Evolutionary conservation across 92 coral and sea anemone genomes (phyloP), one percentile per base, ranked within the genome.

Genomic region (Epizoanthus scotinus): DNA sequence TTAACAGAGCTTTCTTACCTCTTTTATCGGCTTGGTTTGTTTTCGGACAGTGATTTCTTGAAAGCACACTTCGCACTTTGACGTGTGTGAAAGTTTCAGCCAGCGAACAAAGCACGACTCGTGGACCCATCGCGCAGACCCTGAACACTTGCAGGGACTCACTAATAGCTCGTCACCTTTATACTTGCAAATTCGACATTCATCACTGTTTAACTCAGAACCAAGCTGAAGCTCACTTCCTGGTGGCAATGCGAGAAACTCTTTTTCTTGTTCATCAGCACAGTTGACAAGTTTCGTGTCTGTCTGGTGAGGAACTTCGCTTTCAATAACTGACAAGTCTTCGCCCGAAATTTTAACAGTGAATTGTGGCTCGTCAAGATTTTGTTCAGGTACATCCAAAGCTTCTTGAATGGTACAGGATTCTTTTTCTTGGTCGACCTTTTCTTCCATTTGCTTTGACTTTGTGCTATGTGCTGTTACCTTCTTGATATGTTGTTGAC

Each of bases 111-210:
- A 86, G 26, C 99, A 96, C 10, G 95, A 87, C 67, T 93, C 91
- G 65, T 96, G 99, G 20, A 96, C 94, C 99, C 99, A 96, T 36
- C 88, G 90, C 1, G 99, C 79, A 0, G 99, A 93, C 0, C 99
- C 99, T 6, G 94, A 70, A 59, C 99, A 96, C 50, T 91, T 92
- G 24, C 99, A 96, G 0, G 99, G 99, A 22, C 96, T 96, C 8
- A 96, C 81, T 24, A 96, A 67, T 7, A 68, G 85, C 24, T 96
- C 98, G 1, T 92, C 97, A 42, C 91, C 99, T 0, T 53, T 31
- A 15, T 85, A 83, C 21, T 91, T 93, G 34, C 99, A 96, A 66
- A 96, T 96, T 3, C 99, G 90, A 63, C 99, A 96, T 79, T 96
- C 99, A 8, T 83, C 49, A 20, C 86, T 85, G 50, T 24, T 67